Evolutionary conservation across 2,888 invertebrate species (phyloP).

Genomic region (Drosophila mulleri): DNA sequence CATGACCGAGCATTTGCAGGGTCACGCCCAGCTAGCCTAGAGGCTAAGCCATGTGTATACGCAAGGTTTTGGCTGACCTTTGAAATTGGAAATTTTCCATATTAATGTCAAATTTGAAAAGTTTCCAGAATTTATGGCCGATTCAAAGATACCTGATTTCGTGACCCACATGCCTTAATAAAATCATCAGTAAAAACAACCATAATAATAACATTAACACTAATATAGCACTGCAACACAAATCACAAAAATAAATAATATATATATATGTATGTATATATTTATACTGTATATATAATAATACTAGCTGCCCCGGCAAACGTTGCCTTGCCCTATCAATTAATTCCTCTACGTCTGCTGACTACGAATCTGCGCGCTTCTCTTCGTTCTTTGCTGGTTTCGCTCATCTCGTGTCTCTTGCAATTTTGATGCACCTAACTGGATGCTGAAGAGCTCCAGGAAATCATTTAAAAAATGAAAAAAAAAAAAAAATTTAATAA

Average conservation of each 20-base stretch:
- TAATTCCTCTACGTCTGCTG: no score
- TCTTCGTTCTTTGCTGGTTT: no score
- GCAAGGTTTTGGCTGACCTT: conserved; percentile 12
- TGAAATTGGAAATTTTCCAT: conserved; percentile 4
- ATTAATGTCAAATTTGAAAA: not conserved
- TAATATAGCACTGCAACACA: not conserved
- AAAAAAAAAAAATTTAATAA: no score
- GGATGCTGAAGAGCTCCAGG: no score
- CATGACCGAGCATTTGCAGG: conserved; percentile 71
- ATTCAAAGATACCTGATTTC: conserved; percentile 28
- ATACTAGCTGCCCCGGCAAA: no score
- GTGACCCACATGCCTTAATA: conserved; percentile 41
- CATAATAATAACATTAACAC: not conserved
- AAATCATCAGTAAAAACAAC: conserved; percentile 8
- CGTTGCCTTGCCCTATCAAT: no score
- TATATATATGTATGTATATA: not conserved
- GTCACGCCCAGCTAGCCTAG: conserved; percentile 40
- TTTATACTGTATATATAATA: not conserved
- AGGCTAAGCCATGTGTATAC: conserved; percentile 35
- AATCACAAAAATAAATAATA: not conserved
- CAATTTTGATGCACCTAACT: no score
- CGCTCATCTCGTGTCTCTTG: no score
- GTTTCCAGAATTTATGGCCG: not conserved
- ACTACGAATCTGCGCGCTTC: no score
- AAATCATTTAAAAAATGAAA: no score